Conservation (phyloP, 2,113 vertebrate genomes). For the Emydocephalus ijimae region DNA sequence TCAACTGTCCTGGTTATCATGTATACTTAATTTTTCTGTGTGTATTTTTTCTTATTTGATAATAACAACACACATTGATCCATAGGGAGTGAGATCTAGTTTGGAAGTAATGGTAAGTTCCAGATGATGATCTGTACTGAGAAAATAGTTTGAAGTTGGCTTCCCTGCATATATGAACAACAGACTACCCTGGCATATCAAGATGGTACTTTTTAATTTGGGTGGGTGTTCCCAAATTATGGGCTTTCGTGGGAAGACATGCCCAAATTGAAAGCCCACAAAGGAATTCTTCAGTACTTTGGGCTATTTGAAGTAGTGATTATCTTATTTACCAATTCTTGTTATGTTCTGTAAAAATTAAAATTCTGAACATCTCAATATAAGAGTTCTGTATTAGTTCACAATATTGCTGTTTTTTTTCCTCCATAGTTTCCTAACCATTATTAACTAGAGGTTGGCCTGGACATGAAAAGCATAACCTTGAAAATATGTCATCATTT, state of each 20-base stretch:
- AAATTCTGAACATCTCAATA: neutral
- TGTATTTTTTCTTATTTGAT: neutral
- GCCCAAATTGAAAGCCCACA: neutral
- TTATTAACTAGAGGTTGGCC: constrained; percentile 16
- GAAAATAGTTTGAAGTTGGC: neutral
- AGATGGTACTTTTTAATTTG: neutral
- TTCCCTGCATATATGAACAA: neutral
- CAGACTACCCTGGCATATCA: neutral
- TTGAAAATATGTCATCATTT: constrained; percentile 24
- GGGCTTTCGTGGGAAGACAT: neutral
- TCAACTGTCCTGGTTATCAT: neutral
- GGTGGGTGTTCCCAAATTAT: no score
- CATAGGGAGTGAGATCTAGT: neutral
- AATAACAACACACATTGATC: neutral
- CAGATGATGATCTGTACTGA: neutral
- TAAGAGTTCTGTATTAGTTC: neutral
- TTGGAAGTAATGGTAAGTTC: neutral
- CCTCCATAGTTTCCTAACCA: neutral
- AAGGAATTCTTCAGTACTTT: neutral
- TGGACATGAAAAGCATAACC: constrained; percentile 25
- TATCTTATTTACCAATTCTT: neutral
- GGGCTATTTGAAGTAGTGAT: neutral
- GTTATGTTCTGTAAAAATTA: neutral
- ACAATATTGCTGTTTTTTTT: neutral
- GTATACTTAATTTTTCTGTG: neutral